Percentiles rank a stretch among this genome's conserved stretches.
Evolutionary conservation across 2,888 invertebrate species (phyloP).

Genomic region (Callyntrura sp.): DNA sequence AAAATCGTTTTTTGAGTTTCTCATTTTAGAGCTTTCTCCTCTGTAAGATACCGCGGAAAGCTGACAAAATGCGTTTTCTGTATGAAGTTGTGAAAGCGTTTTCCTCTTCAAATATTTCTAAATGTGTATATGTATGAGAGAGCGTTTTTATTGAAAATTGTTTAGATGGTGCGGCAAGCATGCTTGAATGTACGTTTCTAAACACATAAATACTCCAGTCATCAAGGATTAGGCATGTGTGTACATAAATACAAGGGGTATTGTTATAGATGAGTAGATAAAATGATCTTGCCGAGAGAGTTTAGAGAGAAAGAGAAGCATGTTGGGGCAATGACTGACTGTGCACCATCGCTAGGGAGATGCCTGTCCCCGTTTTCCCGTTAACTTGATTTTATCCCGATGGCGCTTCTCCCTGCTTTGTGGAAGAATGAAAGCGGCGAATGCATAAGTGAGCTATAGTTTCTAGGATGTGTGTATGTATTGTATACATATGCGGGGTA

Average conservation of each 20-base stretch:
- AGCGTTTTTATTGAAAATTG: not conserved
- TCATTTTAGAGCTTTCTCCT: not conserved
- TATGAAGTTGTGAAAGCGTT: not conserved
- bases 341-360: slow-evolving; percentile 6
- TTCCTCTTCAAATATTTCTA: not conserved
- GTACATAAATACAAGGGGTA: not conserved
- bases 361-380: slow-evolving; percentile 58
- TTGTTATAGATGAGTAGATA: slow-evolving; percentile 48
- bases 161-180: not conserved
- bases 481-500: not conserved
- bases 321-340: slow-evolving; percentile 11
- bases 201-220: slow-evolving; percentile 34
- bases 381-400: slow-evolving; percentile 60
- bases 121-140: not conserved
- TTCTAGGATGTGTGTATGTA: not conserved
- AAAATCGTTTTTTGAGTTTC: too few species aligned
- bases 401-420: slow-evolving; percentile 25
- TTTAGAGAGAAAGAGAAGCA: not conserved
- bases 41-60: not conserved
- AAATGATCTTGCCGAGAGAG: slow-evolving; percentile 36
- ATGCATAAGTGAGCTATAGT: slow-evolving; percentile 50
- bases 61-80: not conserved
- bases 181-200: slow-evolving; percentile 19
- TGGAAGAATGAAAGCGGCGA: slow-evolving; percentile 61
- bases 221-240: not conserved